Percentiles rank a stretch among this genome's conserved stretches.
Conservation (phyloP, 2,797 vertebrate genomes). For the Knipowitschia caucasica region DNA sequence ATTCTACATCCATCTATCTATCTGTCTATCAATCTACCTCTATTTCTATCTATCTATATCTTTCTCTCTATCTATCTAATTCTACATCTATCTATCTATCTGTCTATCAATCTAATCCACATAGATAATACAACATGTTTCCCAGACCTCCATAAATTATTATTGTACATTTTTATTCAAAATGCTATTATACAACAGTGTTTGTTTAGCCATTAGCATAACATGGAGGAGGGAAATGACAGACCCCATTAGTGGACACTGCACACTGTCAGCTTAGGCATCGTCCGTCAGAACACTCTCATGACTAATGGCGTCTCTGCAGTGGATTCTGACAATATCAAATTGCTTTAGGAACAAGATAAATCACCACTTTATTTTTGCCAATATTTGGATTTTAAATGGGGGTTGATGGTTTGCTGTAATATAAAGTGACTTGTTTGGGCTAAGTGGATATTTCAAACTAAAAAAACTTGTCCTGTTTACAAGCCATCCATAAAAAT, state of each 20-base stretch:
- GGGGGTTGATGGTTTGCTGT: constrained; percentile 35
- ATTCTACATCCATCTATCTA: too few species aligned
- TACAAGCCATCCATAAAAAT: too few species aligned
- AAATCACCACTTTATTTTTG: constrained; percentile 28
- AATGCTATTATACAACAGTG: neutral
- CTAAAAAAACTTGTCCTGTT: too few species aligned
- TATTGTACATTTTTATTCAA: neutral
- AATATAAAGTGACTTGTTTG: constrained; percentile 68
- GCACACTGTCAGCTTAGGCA: neutral
- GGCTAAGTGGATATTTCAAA: too few species aligned
- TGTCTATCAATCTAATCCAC: too few species aligned
- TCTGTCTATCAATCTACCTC: too few species aligned
- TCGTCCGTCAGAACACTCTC: constrained; percentile 12
- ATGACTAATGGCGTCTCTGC: neutral
- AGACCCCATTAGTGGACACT: neutral
- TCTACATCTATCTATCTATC: too few species aligned
- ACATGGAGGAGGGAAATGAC: neutral
- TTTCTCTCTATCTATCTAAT: too few species aligned
- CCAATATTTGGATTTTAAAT: constrained; percentile 46
- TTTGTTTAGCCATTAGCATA: neutral
- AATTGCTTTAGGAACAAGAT: constrained; percentile 19
- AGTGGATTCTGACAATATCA: constrained; percentile 18
- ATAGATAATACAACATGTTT: neutral
- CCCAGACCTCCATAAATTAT: neutral
- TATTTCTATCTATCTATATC: too few species aligned